Conservation (phyloP, 1,140 invertebrate genomes). For the Cyphomyrmex costatus region DNA sequence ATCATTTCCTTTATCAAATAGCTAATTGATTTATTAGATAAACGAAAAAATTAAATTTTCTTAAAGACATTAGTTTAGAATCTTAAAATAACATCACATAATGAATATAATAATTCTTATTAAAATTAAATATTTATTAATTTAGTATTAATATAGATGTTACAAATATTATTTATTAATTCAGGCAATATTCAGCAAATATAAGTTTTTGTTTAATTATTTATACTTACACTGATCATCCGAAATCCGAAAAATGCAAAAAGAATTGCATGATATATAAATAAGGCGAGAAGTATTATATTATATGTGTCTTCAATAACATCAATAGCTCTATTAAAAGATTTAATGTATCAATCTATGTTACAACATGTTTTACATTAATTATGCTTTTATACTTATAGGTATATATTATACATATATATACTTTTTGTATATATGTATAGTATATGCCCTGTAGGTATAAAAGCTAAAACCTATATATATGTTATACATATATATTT, state of each 20-base stretch:
- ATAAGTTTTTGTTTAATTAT: background rate
- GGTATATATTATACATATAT: too few species aligned
- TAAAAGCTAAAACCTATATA: too few species aligned
- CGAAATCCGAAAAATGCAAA: conserved; percentile 26
- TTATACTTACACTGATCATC: conserved; percentile 42
- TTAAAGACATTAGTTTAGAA: background rate
- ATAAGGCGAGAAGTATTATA: conserved; percentile 35
- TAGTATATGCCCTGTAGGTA: too few species aligned
- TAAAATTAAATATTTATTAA: too few species aligned
- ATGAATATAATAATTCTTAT: too few species aligned
- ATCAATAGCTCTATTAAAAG: conserved; percentile 30
- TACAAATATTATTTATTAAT: background rate
- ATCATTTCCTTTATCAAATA: conserved; percentile 11
- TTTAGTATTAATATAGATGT: too few species aligned
- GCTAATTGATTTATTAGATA: background rate
- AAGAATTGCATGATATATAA: conserved; percentile 22
- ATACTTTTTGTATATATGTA: too few species aligned
- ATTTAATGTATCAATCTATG: background rate
- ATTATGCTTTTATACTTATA: background rate
- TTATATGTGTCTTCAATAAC: conserved; percentile 47
- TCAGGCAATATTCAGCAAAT: background rate
- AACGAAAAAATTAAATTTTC: background rate
- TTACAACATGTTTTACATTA: background rate
- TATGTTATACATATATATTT: background rate
- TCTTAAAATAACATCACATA: too few species aligned